phyloP scores from a whole-genome alignment of 2,797 vertebrate species.

The Limosa lapponica region DNA sequence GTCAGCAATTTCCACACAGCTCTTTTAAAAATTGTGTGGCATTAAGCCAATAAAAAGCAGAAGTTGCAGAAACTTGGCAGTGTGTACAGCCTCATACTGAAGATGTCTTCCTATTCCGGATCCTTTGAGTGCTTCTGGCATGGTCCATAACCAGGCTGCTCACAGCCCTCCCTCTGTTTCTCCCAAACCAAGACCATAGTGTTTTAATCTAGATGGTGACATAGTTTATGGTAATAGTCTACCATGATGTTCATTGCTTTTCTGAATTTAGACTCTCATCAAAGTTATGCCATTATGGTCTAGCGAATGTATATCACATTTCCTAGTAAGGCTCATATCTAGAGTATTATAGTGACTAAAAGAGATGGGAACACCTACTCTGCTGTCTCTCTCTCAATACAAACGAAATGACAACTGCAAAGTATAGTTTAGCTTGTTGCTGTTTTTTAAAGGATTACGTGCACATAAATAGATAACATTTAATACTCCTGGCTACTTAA shows the following conservation, averaged over 20 bases:
- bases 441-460: neutral
- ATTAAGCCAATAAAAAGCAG: neutral
- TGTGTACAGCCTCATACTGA: neutral
- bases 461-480: neutral
- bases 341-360: neutral
- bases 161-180: neutral
- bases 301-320: neutral
- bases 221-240: neutral
- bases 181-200: rapidly evolving
- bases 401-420: neutral
- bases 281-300: neutral
- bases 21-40: neutral
- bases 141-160: neutral
- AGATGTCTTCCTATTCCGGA: neutral
- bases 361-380: neutral
- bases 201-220: neutral
- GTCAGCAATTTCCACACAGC: neutral
- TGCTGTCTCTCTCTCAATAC: neutral
- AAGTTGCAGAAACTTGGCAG: neutral
- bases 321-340: neutral
- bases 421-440: neutral
- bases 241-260: neutral
- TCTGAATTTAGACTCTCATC: neutral
- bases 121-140: neutral
- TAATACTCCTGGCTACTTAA: neutral